Conservation (phyloP, 2,888 invertebrate genomes). For the Parnassius apollo region DNA sequence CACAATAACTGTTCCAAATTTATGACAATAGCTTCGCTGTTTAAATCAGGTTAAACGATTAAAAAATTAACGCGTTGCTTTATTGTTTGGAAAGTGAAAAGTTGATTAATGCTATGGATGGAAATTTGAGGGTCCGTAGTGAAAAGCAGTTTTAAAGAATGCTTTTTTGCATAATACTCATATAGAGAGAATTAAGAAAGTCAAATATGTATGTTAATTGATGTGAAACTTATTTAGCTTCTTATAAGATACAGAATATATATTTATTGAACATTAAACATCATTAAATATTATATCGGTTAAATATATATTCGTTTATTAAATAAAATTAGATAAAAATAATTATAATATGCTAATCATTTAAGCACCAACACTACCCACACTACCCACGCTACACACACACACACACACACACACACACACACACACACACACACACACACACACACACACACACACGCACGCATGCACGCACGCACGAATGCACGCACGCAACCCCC, state of each 20-base stretch:
- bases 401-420: no score
- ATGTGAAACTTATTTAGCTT: background rate
- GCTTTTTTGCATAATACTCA: constrained; percentile 3
- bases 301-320: no score
- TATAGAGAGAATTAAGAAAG: constrained; percentile 5
- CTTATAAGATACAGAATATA: background rate
- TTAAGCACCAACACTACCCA: no score
- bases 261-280: no score
- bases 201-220: background rate
- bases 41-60: constrained; percentile 32
- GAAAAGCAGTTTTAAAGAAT: background rate
- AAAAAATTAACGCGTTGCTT: constrained; percentile 28
- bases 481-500: no score
- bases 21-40: constrained; percentile 18
- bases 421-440: no score
- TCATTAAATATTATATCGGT: no score
- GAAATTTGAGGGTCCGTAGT: constrained; percentile 3
- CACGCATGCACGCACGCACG: no score
- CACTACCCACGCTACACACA: no score
- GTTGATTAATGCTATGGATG: constrained; percentile 15
- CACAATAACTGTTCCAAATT: constrained; percentile 22
- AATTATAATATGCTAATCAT: no score
- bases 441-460: no score
- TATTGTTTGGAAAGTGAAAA: constrained; percentile 29
- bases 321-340: no score